These are phyloP conservation scores for Zaprionus africanus DNA, from an alignment of 1,140 invertebrate species.

Conservation along the genomic window DNA sequence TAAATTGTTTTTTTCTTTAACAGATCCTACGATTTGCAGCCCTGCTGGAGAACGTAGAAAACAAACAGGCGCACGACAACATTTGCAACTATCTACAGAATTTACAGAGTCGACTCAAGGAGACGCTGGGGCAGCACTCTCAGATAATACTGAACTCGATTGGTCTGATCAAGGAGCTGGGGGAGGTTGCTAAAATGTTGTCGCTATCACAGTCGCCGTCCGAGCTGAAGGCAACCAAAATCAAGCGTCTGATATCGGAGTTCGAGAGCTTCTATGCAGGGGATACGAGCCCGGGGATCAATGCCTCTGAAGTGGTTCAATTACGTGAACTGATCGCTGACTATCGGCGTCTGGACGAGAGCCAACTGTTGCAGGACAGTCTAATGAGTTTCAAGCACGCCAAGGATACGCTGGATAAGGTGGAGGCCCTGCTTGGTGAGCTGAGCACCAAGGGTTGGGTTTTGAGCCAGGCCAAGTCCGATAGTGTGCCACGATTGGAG, in stretches of 20 bases:
- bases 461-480: not conserved
- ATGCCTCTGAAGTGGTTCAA: conserved; percentile 26
- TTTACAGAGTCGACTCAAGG: conserved; percentile 43
- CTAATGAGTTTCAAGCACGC: conserved; percentile 55
- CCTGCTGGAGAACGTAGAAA: conserved; percentile 22
- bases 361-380: conserved; percentile 55
- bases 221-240: conserved; percentile 35
- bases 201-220: conserved; percentile 2
- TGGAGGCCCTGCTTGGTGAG: conserved; percentile 31
- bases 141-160: conserved; percentile 51
- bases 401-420: conserved; percentile 62
- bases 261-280: conserved; percentile 49
- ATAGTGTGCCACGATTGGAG: conserved; percentile 6
- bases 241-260: conserved; percentile 61
- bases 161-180: conserved; percentile 58
- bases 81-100: conserved; percentile 55
- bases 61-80: conserved; percentile 29
- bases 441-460: conserved; percentile 6
- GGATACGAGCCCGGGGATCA: conserved; percentile 2
- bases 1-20: not conserved
- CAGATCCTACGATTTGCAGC: conserved; percentile 12
- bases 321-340: conserved; percentile 46
- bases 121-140: conserved; percentile 38
- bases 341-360: conserved; percentile 62
- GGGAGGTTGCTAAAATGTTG: conserved; percentile 44